Evolutionary conservation across 1,140 invertebrate genomes (phyloP), one percentile per base, ranked within the genome.

Genomic region (Ceratina australensis): DNA sequence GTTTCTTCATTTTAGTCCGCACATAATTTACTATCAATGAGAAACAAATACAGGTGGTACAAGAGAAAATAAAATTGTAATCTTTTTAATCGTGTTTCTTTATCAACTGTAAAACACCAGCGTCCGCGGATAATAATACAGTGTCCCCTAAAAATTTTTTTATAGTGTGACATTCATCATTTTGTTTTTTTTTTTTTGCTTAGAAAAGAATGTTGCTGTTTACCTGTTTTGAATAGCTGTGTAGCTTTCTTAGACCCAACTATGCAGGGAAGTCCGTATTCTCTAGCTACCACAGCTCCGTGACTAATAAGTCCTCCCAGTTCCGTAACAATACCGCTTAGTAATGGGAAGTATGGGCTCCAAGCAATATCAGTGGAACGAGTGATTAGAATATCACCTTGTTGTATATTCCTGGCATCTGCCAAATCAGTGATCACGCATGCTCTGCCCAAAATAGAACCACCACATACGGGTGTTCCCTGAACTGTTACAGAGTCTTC

Each of bases 221-320:
- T 87, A 91, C 97, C 97, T 47, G 95, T 95, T 82, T 93, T 92
- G 79, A 97, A 96, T 4, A 93, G 81, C 77, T 93, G 89, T 0
- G 96, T 97, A 1, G 95, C 96, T 75, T 93, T 91, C 59, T 93
- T 89, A 1, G 95, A 95, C 16, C 96, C 96, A 16, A 97, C 95
- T 47, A 98, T 93, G 88, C 96, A 97, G 0, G 97, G 97, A 26
- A 98, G 87, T 0, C 96, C 96, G 89, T 97, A 97, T 91, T 98
- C 97, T 80, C 97, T 92, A 2, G 97, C 97, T n/a, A 98, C 96
- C 0, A 97, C 97, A 67, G 97, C 96, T 63, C 96, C 97, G 86
- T 98, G 97, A 56, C 96, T 97, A 78, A 98, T 95, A 1, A 97
- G 93, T 57, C 97, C 97, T 22, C 97, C 97, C 8, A 97, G 91